These are phyloP conservation scores for Antheraea yamamai DNA, from an alignment of 2,888 invertebrate species.

Conservation along the genomic window DNA sequence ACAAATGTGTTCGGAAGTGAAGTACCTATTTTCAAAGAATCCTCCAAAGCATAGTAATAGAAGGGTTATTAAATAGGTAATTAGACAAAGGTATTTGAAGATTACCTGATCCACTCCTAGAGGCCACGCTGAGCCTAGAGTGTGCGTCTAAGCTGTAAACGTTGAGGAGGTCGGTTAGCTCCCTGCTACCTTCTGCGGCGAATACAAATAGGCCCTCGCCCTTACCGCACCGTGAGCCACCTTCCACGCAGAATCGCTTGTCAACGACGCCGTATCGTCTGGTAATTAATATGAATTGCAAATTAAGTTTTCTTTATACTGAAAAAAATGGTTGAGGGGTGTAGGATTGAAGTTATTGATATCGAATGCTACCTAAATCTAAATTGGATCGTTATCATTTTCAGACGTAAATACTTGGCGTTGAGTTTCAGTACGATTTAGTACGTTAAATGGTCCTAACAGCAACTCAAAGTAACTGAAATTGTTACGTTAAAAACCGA, in stretches of 20 bases:
- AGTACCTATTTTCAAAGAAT: too few species aligned
- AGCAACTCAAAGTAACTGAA: too few species aligned
- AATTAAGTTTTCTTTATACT: neutral
- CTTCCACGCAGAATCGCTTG: conserved; percentile 94
- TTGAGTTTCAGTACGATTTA: too few species aligned
- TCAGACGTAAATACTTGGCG: neutral
- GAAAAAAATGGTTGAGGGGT: too few species aligned
- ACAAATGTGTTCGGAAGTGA: too few species aligned
- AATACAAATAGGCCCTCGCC: conserved; percentile 92
- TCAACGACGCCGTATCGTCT: conserved; percentile 94
- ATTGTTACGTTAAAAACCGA: too few species aligned
- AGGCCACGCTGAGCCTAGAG: conserved; percentile 71
- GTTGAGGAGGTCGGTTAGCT: conserved; percentile 87
- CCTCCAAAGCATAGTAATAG: too few species aligned
- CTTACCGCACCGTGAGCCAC: conserved; percentile 92
- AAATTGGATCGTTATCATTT: neutral
- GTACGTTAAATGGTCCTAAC: too few species aligned
- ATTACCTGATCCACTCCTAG: conserved; percentile 72
- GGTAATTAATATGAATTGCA: conserved; percentile 31
- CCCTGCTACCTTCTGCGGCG: conserved; percentile 89
- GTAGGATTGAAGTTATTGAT: too few species aligned
- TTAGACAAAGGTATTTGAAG: neutral
- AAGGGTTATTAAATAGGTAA: neutral
- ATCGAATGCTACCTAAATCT: too few species aligned
- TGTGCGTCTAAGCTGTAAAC: conserved; percentile 83